phyloP scores from a whole-genome alignment of 2,113 vertebrate species.

The Pteruthius melanotis region DNA sequence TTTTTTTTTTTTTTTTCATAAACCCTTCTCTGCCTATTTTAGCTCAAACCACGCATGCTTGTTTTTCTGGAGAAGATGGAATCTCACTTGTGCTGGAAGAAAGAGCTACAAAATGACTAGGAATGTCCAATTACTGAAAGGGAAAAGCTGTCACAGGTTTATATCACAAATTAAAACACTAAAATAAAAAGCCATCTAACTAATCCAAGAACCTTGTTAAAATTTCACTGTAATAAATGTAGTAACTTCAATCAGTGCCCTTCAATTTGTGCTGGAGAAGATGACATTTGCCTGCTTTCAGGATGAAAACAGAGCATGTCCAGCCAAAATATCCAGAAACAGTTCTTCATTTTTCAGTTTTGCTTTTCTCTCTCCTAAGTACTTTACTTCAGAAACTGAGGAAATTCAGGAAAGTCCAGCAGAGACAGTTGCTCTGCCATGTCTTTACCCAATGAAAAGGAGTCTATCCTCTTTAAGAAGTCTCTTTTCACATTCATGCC shows the following conservation, averaged over 20 bases:
- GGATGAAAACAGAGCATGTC: background rate
- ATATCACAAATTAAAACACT: background rate
- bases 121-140: background rate
- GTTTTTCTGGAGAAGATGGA: background rate
- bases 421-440: background rate
- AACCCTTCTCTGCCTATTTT: background rate
- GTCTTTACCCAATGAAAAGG: background rate
- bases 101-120: background rate
- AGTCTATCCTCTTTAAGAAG: background rate
- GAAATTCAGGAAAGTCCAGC: background rate
- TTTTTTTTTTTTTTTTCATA: background rate
- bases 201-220: background rate
- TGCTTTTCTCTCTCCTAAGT: background rate
- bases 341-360: background rate
- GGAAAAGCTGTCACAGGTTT: background rate
- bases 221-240: background rate
- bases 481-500: background rate
- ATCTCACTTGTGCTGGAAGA: background rate
- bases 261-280: background rate
- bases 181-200: background rate
- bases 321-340: background rate
- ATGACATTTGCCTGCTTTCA: background rate
- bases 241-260: background rate
- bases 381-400: background rate
- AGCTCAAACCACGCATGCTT: background rate